Conservation (phyloP, 2,797 vertebrate genomes). For the Serranus cabrilla region DNA sequence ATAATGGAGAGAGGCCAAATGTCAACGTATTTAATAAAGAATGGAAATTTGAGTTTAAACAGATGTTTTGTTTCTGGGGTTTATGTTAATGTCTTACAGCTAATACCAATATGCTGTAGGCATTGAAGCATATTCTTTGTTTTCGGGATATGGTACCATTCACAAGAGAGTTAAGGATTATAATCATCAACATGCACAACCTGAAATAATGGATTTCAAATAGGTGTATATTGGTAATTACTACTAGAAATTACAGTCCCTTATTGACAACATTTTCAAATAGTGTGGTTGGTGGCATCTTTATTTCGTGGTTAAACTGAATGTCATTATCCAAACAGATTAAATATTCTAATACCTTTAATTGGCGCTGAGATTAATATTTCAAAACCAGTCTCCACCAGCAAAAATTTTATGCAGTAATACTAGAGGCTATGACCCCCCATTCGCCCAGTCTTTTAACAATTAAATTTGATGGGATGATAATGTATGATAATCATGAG, state of each 20-base stretch:
- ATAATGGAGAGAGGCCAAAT: slow-evolving; percentile 69
- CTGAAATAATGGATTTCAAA: not conserved
- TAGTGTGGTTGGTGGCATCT: slow-evolving; percentile 19
- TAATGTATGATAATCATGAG: slow-evolving; percentile 98
- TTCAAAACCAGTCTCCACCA: slow-evolving; percentile 73
- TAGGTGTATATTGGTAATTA: not conserved
- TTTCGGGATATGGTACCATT: not conserved
- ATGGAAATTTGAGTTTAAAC: slow-evolving; percentile 65
- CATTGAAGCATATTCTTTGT: slow-evolving; percentile 1
- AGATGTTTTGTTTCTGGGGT: slow-evolving; percentile 60
- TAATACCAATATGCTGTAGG: not conserved
- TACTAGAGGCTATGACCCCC: slow-evolving; percentile 84
- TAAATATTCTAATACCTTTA: slow-evolving; percentile 73
- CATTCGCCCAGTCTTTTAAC: slow-evolving; percentile 82
- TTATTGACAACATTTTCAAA: not conserved
- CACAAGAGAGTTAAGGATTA: not conserved
- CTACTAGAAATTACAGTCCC: not conserved
- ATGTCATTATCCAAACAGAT: slow-evolving; percentile 55
- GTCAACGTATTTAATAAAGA: slow-evolving; percentile 69
- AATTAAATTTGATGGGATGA: slow-evolving; percentile 97
- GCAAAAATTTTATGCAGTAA: slow-evolving; percentile 76
- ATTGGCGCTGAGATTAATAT: slow-evolving; percentile 81
- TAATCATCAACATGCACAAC: not conserved
- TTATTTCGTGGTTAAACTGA: slow-evolving; percentile 40
- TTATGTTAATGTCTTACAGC: slow-evolving; percentile 9